These are phyloP conservation scores for Brachyptera putata DNA, from an alignment of 2,888 invertebrate species.

Conservation along the genomic window DNA sequence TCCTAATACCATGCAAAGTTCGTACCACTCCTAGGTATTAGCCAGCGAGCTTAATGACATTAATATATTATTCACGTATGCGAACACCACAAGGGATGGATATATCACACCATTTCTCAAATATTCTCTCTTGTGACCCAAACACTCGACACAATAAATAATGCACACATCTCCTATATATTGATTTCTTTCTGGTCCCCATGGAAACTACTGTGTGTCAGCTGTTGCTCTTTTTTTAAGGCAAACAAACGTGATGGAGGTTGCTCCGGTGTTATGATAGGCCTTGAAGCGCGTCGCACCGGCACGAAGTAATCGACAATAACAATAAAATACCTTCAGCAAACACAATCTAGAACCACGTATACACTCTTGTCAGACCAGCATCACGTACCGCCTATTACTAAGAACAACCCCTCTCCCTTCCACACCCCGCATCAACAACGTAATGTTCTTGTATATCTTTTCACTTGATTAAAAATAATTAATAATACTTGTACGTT, in stretches of 20 bases:
- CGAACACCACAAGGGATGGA: neutral
- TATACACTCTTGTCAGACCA: neutral
- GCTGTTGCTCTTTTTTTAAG: conserved; percentile 8
- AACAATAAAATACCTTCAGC: neutral
- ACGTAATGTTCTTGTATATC: neutral
- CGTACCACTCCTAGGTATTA: conserved; percentile 9
- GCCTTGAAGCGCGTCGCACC: neutral
- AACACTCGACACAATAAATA: conserved; percentile 3
- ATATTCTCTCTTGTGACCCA: neutral
- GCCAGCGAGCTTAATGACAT: neutral
- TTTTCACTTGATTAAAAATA: conserved; percentile 9
- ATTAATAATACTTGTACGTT: conserved; percentile 6
- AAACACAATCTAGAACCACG: neutral
- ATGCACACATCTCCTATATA: neutral
- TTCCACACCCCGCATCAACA: neutral
- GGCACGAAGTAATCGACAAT: neutral
- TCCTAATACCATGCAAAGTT: conserved; percentile 19
- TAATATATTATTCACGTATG: conserved; percentile 20
- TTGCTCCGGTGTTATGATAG: neutral
- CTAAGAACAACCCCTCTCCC: neutral
- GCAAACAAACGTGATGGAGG: neutral
- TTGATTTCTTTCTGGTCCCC: conserved; percentile 15
- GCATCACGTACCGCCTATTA: neutral
- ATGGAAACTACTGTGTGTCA: conserved; percentile 3
- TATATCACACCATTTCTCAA: conserved; percentile 14